phyloP scores from a whole-genome alignment of 1,140 invertebrate genomes.

The Cydia amplana region DNA sequence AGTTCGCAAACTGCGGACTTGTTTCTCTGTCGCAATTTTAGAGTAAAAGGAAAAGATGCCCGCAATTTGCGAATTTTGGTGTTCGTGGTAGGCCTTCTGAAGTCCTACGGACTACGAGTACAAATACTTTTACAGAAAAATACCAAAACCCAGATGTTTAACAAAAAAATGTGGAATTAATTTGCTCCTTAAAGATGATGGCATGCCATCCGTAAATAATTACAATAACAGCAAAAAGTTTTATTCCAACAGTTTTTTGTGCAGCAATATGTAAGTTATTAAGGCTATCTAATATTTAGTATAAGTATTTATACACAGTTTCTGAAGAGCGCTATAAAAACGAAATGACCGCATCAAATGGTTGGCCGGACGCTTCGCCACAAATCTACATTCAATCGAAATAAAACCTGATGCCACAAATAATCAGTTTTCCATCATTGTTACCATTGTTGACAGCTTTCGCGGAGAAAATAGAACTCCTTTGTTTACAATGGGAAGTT shows the following conservation, averaged over 20 bases:
- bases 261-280: neutral
- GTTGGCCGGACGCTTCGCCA: neutral
- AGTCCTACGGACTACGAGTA: neutral
- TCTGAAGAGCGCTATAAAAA: neutral
- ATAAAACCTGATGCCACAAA: neutral
- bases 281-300: slow-evolving; percentile 1
- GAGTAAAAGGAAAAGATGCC: too few species aligned
- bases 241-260: neutral
- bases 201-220: slow-evolving; percentile 10
- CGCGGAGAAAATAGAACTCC: slow-evolving; percentile 24
- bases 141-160: neutral
- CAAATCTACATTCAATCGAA: slow-evolving; percentile 7
- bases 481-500: slow-evolving; percentile 25
- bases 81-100: too few species aligned
- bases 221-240: slow-evolving; percentile 8
- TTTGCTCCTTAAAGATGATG: neutral
- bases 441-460: slow-evolving; percentile 21
- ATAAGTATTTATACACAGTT: too few species aligned
- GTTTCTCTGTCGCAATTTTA: too few species aligned
- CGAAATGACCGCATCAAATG: neutral
- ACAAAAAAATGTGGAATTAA: neutral
- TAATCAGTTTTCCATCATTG: slow-evolving; percentile 31
- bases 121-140: neutral
- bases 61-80: too few species aligned
- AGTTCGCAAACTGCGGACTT: too few species aligned